Conservation (phyloP, 2,797 vertebrate species). For the Acropternis orthonyx region DNA sequence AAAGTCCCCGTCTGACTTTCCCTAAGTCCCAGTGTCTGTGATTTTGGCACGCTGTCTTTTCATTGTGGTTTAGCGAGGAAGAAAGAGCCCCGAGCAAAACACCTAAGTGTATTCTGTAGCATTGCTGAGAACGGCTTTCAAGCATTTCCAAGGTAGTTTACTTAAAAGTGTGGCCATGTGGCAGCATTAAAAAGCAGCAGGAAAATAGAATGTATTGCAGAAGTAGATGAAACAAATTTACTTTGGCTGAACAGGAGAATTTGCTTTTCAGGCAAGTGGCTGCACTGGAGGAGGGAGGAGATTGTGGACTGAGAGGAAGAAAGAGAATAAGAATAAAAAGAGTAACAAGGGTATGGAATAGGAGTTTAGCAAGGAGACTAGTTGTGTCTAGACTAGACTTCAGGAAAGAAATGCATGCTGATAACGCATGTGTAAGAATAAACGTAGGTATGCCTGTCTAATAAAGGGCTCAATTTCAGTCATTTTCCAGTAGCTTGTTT, state of each 20-base stretch:
- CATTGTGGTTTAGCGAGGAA: constrained; percentile 20
- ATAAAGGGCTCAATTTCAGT: neutral
- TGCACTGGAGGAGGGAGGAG: neutral
- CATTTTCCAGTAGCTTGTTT: neutral
- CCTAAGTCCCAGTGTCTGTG: neutral
- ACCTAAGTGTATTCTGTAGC: neutral
- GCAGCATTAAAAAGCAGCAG: neutral
- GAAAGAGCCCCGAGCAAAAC: constrained; percentile 17
- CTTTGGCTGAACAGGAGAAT: neutral
- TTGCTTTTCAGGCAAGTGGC: neutral
- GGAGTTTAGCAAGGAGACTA: neutral
- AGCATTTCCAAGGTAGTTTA: neutral
- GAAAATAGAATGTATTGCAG: neutral
- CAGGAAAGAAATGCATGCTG: neutral
- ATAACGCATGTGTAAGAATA: neutral
- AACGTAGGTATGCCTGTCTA: neutral
- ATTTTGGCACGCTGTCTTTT: neutral
- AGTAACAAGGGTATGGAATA: neutral
- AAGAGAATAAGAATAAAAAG: neutral
- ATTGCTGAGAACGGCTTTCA: constrained; percentile 25
- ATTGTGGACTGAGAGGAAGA: neutral
- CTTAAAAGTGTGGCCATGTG: neutral
- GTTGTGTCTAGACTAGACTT: neutral
- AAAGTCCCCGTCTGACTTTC: neutral
- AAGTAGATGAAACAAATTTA: neutral